Conservation (phyloP, 1,140 invertebrate species). For the Euura saliciscinereae region DNA sequence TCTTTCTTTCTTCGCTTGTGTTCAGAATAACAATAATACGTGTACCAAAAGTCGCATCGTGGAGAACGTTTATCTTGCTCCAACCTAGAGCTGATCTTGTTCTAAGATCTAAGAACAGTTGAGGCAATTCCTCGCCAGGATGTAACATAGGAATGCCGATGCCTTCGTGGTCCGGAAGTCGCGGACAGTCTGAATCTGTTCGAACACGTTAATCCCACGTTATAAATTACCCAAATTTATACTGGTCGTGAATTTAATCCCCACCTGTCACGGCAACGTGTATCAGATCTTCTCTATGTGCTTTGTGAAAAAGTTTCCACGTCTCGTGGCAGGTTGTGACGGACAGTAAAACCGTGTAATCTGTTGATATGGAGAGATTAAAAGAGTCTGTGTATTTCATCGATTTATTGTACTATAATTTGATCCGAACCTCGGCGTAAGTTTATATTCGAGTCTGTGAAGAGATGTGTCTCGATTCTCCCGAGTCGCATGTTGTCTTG, state of each 20-base stretch:
- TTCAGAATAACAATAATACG: too few species aligned
- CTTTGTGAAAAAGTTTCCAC: conserved; percentile 68
- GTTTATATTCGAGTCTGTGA: conserved; percentile 67
- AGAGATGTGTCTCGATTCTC: conserved; percentile 68
- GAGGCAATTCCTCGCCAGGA: conserved; percentile 72
- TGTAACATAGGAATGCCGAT: conserved; percentile 72
- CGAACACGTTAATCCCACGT: conserved; percentile 31
- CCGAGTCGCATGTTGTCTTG: conserved; percentile 67
- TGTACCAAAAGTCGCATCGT: conserved; percentile 74
- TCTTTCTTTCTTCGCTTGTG: too few species aligned
- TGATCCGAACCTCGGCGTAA: conserved; percentile 66
- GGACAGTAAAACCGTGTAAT: conserved; percentile 72
- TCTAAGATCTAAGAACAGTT: conserved; percentile 75
- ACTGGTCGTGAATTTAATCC: conserved; percentile 7
- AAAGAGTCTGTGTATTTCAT: too few species aligned
- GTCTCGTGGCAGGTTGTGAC: conserved; percentile 72
- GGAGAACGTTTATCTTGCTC: conserved; percentile 72
- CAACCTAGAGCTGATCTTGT: conserved; percentile 67
- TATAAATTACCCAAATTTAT: background rate
- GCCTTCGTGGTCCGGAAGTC: conserved; percentile 67
- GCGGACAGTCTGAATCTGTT: conserved; percentile 72
- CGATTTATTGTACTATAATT: too few species aligned
- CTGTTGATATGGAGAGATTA: conserved; percentile 46
- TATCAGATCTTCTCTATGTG: conserved; percentile 67
- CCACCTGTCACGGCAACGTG: conserved; percentile 71